These are phyloP conservation scores for Cordilura impudica DNA, from an alignment of 2,888 invertebrate species.

Conservation along the genomic window DNA sequence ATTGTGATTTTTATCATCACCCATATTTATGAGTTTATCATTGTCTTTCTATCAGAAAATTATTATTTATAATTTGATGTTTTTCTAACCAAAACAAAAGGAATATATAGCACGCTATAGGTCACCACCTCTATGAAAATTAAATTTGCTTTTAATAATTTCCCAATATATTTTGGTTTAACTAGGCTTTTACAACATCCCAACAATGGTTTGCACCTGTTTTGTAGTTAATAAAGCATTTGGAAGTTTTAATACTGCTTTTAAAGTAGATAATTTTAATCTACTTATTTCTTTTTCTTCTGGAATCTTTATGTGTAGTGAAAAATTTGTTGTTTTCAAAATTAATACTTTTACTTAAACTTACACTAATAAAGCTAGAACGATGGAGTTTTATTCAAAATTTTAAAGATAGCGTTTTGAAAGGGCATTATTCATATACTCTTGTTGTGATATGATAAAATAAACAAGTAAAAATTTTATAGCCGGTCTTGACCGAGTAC, in stretches of 20 bases:
- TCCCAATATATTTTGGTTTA: conserved; percentile 27
- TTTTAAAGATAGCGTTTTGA: too few relatives aligned
- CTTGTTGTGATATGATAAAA: too few relatives aligned
- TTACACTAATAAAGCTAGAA: too few relatives aligned
- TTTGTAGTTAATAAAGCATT: conserved; percentile 21
- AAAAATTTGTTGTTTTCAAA: too few relatives aligned
- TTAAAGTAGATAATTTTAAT: too few relatives aligned
- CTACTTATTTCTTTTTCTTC: background rate
- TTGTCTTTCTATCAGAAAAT: conserved; percentile 32
- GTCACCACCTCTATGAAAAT: conserved; percentile 64
- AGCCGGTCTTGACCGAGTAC: too few relatives aligned
- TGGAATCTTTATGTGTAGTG: background rate
- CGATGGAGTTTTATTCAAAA: too few relatives aligned
- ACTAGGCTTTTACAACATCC: background rate
- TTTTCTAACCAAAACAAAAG: conserved; percentile 25
- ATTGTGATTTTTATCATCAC: conserved; percentile 56
- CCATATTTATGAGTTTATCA: conserved; percentile 48
- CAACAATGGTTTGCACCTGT: conserved; percentile 40
- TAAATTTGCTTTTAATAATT: conserved; percentile 52
- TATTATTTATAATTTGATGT: conserved; percentile 54
- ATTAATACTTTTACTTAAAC: too few relatives aligned
- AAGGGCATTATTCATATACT: too few relatives aligned
- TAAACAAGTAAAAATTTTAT: too few relatives aligned
- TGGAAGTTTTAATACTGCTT: background rate
- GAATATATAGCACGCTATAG: conserved; percentile 64